Evolutionary conservation across 2,888 invertebrate species (phyloP), one percentile per base, ranked within the genome.

Genomic region (Shargacucullia verbasci): DNA sequence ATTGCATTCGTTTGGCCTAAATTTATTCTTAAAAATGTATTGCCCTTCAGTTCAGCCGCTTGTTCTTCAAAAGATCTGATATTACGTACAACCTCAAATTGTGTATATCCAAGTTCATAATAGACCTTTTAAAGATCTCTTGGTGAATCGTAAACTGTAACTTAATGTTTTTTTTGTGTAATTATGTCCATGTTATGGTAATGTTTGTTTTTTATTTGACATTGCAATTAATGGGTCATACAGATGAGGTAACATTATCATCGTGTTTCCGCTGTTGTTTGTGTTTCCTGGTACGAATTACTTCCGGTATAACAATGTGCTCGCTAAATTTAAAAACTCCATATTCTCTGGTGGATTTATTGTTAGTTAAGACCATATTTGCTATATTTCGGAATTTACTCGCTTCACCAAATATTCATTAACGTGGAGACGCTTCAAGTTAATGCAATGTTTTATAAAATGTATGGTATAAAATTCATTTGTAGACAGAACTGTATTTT

Each of bases 251-350:
- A 86, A 88, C 73, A 83, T 86, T 79, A 81, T 72, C 73, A 72
- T 73, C 50, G 71, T 66, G 70, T 79, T 82, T 84, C 81, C 81
- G 87, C 75, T 82, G 75, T 79, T 78, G 74, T 74, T 68, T 70
- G 63, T 76, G 79, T 82, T 91, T 92, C 91, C 91, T 86, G 83
- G 72, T 83, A 78, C 68, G 75, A 85, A 90, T 89, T 80, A 76
- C 81, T 89, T 91, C 91, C 91, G 86, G 81, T 64, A 33, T 75
- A 83, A 33, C 65, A 73, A 70, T 73, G 70, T 64, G 59, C 47
- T 65, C 52, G 56, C 53, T 50, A 50, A 55, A 60, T 60, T 70
- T 47, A 39, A 68, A 73, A 66, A 56, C 58, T 44, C 62, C 53
- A 64, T 69, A 10, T 1, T 31, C 25, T 41, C 13, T 31, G 10